A percentile compares a stretch with the other conserved stretches of the same genome.
These are phyloP conservation scores for Aphrophora alni DNA, from an alignment of 2,888 invertebrate genomes.

Conservation along the genomic window DNA sequence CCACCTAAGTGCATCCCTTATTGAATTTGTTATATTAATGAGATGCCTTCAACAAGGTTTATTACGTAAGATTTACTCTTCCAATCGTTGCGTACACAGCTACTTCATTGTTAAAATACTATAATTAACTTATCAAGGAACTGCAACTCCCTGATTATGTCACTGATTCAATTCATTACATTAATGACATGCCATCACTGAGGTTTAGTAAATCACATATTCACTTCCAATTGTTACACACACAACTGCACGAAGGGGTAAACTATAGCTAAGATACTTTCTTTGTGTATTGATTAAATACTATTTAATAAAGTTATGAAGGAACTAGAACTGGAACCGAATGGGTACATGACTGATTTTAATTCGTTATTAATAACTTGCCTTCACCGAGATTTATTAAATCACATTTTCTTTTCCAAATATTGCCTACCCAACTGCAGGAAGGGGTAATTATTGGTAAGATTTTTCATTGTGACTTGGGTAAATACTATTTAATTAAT, in stretches of 20 bases:
- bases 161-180: slow-evolving; percentile 75
- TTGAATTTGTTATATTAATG: too few species aligned
- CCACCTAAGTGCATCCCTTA: too few species aligned
- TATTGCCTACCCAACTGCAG: slow-evolving; percentile 70
- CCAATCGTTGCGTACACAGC: too few species aligned
- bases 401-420: slow-evolving; percentile 74
- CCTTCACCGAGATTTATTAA: slow-evolving; percentile 77
- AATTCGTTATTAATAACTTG: slow-evolving; percentile 72
- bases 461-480: too few species aligned
- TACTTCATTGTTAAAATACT: too few species aligned
- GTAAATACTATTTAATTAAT: too few species aligned
- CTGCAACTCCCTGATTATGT: slow-evolving; percentile 52
- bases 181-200: slow-evolving; percentile 70
- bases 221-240: slow-evolving; percentile 73
- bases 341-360: slow-evolving; percentile 66
- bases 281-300: too few species aligned
- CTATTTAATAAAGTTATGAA: too few species aligned
- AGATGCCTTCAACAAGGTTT: too few species aligned
- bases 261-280: slow-evolving; percentile 74
- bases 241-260: slow-evolving; percentile 60
- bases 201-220: slow-evolving; percentile 79
- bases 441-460: too few species aligned
- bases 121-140: too few species aligned
- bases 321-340: slow-evolving; percentile 29
- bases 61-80: too few species aligned